phyloP scores from a whole-genome alignment of 2,888 invertebrate genomes.

The Pocota personata region DNA sequence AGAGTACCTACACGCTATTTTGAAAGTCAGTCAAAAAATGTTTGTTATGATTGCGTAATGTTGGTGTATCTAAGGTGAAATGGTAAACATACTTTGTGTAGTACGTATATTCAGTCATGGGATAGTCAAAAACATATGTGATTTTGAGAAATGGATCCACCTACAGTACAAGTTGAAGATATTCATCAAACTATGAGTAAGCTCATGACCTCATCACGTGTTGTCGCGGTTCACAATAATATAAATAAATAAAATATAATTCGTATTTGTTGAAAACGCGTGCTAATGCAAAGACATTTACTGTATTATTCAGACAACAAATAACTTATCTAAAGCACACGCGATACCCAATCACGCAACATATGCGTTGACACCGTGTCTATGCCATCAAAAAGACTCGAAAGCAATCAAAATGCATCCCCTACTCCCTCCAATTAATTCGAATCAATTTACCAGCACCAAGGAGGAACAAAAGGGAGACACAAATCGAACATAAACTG shows the following conservation, averaged over 20 bases:
- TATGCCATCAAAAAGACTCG: constrained; percentile 30
- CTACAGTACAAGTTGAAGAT: not conserved
- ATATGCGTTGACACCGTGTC: constrained; percentile 44
- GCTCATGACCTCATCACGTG: too few relatives aligned
- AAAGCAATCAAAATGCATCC: constrained; percentile 49
- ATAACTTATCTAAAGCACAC: constrained; percentile 52
- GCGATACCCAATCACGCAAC: constrained; percentile 54
- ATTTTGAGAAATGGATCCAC: not conserved
- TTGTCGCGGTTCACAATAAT: not conserved
- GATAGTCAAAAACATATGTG: not conserved
- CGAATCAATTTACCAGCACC: constrained; percentile 40
- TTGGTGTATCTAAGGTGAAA: not conserved
- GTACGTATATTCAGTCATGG: not conserved
- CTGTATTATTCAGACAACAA: constrained; percentile 44
- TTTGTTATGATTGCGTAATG: constrained; percentile 24
- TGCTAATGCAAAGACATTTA: not conserved
- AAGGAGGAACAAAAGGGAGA: not conserved
- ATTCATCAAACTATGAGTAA: too few relatives aligned
- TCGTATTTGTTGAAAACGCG: not conserved
- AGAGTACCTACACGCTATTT: not conserved
- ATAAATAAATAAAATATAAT: not conserved
- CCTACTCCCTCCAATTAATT: constrained; percentile 9
- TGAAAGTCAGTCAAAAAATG: constrained; percentile 10
- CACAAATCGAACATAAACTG: not conserved
- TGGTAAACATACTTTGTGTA: not conserved